phyloP scores from a whole-genome alignment of 1,140 invertebrate genomes.

The Lerema accius region DNA sequence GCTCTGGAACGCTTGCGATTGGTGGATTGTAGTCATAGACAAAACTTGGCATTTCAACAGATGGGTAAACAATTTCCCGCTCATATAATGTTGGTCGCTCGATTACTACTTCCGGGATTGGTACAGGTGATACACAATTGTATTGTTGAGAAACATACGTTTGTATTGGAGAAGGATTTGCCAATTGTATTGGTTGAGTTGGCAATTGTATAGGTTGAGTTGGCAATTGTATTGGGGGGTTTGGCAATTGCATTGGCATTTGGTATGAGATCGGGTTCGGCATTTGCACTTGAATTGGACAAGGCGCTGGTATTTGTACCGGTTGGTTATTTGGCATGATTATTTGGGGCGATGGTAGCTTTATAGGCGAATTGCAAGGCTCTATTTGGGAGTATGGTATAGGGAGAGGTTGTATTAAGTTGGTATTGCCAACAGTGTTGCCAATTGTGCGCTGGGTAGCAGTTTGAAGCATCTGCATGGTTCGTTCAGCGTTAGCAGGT shows the following conservation, averaged over 20 bases:
- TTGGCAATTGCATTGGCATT: background rate
- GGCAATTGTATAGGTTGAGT: background rate
- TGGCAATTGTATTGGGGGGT: background rate
- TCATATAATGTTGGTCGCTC: background rate
- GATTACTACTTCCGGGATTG: background rate
- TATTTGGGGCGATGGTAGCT: no score
- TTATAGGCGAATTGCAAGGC: background rate
- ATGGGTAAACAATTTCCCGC: slow-evolving; percentile 2
- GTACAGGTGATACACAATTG: no score
- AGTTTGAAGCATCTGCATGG: slow-evolving; percentile 35
- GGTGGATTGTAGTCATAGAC: background rate
- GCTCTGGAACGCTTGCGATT: background rate
- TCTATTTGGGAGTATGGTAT: slow-evolving; percentile 2
- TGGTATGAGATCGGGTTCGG: background rate
- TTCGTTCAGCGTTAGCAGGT: slow-evolving; percentile 37
- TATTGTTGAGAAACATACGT: no score
- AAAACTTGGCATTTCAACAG: background rate
- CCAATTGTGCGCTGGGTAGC: slow-evolving; percentile 17
- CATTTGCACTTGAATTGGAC: background rate
- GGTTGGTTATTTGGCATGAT: background rate
- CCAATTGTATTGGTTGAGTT: background rate
- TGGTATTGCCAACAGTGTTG: background rate
- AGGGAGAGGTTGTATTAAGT: background rate
- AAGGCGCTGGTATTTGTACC: background rate
- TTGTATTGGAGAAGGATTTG: background rate